Percentiles rank a stretch among this genome's conserved stretches.
Evolutionary conservation across 2,113 vertebrate species (phyloP).

Genomic region (Tragelaphus buxtoni): DNA sequence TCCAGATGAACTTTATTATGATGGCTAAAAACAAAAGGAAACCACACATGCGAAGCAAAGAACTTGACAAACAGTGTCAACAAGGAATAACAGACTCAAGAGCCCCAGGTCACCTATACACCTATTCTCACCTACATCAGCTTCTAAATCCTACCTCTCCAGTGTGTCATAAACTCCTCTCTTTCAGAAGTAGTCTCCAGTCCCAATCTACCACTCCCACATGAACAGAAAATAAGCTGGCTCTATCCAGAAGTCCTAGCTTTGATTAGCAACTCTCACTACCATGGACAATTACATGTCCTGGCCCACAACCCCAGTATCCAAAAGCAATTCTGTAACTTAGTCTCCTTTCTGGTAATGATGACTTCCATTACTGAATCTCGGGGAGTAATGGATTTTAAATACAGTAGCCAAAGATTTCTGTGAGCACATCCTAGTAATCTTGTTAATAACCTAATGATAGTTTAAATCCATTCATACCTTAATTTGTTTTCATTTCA

Average conservation of each 20-base stretch:
- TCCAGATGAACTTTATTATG: neutral
- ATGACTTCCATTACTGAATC: neutral
- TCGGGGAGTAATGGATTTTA: neutral
- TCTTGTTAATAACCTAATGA: constrained; percentile 13
- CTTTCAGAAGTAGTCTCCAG: neutral
- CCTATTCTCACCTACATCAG: neutral
- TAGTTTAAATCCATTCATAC: neutral
- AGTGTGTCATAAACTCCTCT: neutral
- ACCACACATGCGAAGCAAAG: neutral
- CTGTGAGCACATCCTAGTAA: neutral
- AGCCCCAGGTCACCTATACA: neutral
- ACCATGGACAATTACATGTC: neutral
- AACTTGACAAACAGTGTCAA: neutral
- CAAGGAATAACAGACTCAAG: neutral
- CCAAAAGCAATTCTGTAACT: neutral
- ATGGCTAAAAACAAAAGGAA: neutral
- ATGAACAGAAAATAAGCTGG: constrained; percentile 1
- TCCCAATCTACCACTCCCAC: neutral
- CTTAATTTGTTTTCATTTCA: constrained; percentile 14
- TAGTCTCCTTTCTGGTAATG: neutral
- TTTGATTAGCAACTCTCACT: neutral
- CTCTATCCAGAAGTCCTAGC: neutral
- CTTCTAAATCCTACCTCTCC: neutral
- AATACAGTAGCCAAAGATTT: neutral
- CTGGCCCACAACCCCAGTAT: neutral